Conservation (phyloP, 2,797 vertebrate species). For the Rhinella marina region DNA sequence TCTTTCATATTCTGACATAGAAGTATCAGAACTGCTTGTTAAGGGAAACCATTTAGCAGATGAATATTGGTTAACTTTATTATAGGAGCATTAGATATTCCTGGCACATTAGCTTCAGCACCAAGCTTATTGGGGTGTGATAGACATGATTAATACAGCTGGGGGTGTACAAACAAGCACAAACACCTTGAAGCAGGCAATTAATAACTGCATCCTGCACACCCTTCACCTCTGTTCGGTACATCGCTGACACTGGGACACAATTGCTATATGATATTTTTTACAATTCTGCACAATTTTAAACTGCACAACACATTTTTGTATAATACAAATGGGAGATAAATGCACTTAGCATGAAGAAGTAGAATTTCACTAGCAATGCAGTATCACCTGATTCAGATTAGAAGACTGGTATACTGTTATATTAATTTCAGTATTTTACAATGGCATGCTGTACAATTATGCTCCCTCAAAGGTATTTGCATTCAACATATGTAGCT, state of each 20-base stretch:
- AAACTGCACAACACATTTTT: background rate
- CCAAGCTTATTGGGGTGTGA: conserved; percentile 11
- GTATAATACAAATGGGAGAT: background rate
- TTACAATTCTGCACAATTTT: background rate
- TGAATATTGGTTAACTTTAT: background rate
- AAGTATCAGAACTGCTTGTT: too few species aligned
- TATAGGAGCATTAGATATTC: conserved; percentile 8
- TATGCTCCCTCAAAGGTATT: background rate
- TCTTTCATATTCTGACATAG: too few species aligned
- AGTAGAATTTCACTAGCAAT: background rate
- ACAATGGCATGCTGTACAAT: too few species aligned
- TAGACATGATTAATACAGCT: conserved; percentile 26
- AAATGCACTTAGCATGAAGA: background rate
- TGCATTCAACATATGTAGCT: background rate
- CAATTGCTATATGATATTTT: conserved; percentile 1
- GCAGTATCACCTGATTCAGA: background rate
- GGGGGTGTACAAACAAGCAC: conserved; percentile 7
- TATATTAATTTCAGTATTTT: background rate
- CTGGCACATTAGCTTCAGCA: background rate
- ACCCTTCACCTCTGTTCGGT: conserved; percentile 13
- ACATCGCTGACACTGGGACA: background rate
- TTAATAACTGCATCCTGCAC: conserved; percentile 4
- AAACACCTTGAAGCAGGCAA: background rate
- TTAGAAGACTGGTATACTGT: background rate
- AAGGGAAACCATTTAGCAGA: conserved; percentile 1